Percentiles rank a stretch among this genome's conserved stretches.
Conservation (phyloP, 2,113 vertebrate genomes). For the Mugil cephalus region DNA sequence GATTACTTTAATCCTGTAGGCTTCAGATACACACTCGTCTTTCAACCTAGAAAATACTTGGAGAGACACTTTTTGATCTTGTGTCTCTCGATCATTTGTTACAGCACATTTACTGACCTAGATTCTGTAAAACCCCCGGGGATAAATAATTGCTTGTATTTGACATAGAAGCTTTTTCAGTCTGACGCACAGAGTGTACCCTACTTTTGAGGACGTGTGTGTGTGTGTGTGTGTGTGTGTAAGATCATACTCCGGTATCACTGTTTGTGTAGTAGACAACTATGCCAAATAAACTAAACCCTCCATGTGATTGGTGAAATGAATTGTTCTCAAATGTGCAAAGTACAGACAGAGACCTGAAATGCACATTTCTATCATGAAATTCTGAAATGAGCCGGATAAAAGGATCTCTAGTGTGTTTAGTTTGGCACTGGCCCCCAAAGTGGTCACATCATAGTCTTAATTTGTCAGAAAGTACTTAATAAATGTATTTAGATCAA, state of each 20-base stretch:
- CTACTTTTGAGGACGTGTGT: slow-evolving; percentile 21
- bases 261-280: neutral
- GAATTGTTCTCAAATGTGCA: no score
- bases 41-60: slow-evolving; percentile 33
- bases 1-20: slow-evolving; percentile 56
- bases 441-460: no score
- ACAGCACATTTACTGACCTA: slow-evolving; percentile 16
- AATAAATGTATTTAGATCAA: no score
- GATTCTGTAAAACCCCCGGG: slow-evolving; percentile 13
- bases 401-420: no score
- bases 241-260: neutral
- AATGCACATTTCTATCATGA: no score
- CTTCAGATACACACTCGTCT: slow-evolving; percentile 22
- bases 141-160: slow-evolving; percentile 2
- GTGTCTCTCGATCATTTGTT: slow-evolving; percentile 17
- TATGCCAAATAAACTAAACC: neutral
- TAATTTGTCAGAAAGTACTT: no score
- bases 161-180: neutral
- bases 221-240: no score
- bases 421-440: no score
- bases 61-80: slow-evolving; percentile 26
- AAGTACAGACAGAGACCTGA: no score
- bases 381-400: no score
- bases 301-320: no score
- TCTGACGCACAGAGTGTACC: slow-evolving; percentile 2